These are phyloP conservation scores for Cottoperca gobio DNA, from an alignment of 2,797 vertebrate genomes.

Conservation along the genomic window DNA sequence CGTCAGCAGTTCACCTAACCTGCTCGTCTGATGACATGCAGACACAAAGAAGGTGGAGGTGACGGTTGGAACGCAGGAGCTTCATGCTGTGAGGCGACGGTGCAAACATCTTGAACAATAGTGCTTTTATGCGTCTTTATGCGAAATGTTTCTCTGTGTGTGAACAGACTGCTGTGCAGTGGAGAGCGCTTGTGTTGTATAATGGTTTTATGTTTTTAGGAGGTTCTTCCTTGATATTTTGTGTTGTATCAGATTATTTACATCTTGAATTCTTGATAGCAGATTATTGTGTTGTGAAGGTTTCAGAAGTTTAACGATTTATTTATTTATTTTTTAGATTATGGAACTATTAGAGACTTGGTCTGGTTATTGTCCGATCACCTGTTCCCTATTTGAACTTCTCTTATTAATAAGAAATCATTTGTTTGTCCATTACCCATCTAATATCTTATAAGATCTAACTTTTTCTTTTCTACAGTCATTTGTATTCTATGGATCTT, in stretches of 20 bases:
- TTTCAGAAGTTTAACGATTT: not conserved
- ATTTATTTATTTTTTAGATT: not conserved
- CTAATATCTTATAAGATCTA: not conserved
- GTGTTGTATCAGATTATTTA: not conserved
- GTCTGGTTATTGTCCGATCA: not conserved
- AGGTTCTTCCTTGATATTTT: not conserved
- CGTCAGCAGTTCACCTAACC: slow-evolving; percentile 3
- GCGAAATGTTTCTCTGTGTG: not conserved
- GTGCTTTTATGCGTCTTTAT: not conserved
- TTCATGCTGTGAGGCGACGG: not conserved
- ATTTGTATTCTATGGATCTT: not conserved
- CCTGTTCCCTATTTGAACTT: not conserved
- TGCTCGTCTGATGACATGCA: slow-evolving; percentile 18
- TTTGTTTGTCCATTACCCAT: not conserved
- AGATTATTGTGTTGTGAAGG: not conserved
- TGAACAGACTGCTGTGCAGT: not conserved
- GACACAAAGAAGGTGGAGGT: not conserved
- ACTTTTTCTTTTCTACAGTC: not conserved
- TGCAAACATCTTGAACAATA: not conserved
- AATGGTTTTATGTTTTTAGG: no score
- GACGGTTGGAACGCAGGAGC: not conserved
- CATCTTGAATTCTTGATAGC: not conserved
- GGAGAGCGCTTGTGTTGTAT: not conserved
- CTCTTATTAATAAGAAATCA: not conserved
- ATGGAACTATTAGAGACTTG: no score